Evolutionary conservation across 2,888 invertebrate genomes (phyloP).

Genomic region (Nemurella pictetii): DNA sequence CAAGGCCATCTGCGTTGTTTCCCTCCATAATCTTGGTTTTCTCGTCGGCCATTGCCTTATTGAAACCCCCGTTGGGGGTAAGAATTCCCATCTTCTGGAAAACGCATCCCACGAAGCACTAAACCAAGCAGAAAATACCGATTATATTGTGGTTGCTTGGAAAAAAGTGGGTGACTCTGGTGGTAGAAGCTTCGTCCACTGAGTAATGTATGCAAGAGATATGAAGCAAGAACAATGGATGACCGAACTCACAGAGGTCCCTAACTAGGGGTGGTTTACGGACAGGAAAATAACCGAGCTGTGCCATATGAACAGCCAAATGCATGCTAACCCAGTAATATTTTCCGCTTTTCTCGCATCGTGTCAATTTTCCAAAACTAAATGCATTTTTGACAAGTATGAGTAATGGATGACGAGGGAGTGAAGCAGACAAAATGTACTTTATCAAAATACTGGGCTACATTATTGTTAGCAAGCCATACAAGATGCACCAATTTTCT

Average conservation of each 20-base stretch:
- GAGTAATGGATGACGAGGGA: too few relatives aligned
- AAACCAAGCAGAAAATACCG: neutral
- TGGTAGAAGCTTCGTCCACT: neutral
- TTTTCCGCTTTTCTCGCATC: too few relatives aligned
- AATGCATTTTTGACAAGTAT: too few relatives aligned
- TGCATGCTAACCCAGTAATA: too few relatives aligned
- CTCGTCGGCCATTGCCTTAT: neutral
- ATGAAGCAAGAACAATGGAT: too few relatives aligned
- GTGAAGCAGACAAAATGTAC: too few relatives aligned
- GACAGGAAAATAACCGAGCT: too few relatives aligned
- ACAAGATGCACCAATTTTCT: neutral
- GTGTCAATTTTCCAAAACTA: too few relatives aligned
- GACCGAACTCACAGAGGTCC: too few relatives aligned
- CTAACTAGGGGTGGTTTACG: too few relatives aligned
- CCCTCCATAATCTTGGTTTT: neutral
- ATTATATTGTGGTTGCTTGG: neutral
- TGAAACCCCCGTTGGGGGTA: neutral
- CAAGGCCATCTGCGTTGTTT: neutral
- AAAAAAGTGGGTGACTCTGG: neutral
- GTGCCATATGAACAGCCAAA: too few relatives aligned
- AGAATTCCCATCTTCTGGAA: slow-evolving; percentile 1
- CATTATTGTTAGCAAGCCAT: neutral
- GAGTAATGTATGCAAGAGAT: too few relatives aligned
- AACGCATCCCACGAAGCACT: slow-evolving; percentile 4
- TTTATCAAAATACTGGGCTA: neutral